phyloP scores from a whole-genome alignment of 2,113 vertebrate genomes.

The Gorsachius goisagi region DNA sequence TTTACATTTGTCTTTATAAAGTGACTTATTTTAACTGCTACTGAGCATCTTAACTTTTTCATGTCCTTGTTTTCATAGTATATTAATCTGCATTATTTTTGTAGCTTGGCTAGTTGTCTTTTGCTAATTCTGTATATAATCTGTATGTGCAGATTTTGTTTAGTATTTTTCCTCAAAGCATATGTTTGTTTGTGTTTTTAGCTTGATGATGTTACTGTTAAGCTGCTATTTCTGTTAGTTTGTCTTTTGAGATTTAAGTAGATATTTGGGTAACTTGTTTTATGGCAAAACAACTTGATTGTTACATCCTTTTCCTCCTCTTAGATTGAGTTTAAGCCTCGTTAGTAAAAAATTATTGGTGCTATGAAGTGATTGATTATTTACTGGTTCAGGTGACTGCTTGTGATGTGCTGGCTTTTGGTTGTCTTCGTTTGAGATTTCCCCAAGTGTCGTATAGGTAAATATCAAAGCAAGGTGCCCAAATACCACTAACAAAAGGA shows the following conservation, averaged over 20 bases:
- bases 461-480: background rate
- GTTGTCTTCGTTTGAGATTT: background rate
- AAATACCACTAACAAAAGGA: background rate
- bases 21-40: background rate
- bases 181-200: background rate
- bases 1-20: background rate
- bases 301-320: background rate
- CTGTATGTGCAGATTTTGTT: background rate
- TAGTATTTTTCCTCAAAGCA: background rate
- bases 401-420: background rate
- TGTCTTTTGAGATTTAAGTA: background rate
- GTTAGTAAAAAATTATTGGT: background rate
- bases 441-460: background rate
- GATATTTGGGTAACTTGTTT: background rate
- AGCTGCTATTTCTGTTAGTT: background rate
- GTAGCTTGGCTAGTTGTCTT: background rate
- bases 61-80: background rate
- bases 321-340: background rate
- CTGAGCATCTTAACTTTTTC: background rate
- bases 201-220: background rate
- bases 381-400: background rate
- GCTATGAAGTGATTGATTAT: background rate
- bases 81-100: background rate
- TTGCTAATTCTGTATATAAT: background rate
- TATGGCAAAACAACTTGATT: background rate